Conservation (phyloP, 35 echinoderm and acorn worm genomes). For the Apostichopus parvimensis region DNA sequence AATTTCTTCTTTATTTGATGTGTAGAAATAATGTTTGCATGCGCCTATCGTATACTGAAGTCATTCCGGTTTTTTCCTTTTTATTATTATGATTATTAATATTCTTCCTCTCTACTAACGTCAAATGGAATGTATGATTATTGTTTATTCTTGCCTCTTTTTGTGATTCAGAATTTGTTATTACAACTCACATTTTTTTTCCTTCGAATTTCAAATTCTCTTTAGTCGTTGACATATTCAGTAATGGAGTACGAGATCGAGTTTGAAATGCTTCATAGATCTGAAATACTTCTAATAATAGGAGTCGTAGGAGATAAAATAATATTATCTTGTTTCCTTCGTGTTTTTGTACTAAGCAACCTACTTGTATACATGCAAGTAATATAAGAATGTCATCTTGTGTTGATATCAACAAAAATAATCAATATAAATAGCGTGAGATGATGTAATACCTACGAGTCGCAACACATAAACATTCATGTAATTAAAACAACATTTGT, state of each 20-base stretch:
- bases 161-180: not conserved
- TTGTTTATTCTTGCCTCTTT: constrained; percentile 10
- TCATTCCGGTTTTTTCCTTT: not conserved
- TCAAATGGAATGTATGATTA: not conserved
- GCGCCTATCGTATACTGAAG: constrained; percentile 15
- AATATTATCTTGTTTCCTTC: too few species aligned
- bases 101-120: not conserved
- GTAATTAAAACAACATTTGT: too few species aligned
- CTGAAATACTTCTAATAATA: too few species aligned
- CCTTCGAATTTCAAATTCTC: not conserved
- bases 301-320: too few species aligned
- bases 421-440: too few species aligned
- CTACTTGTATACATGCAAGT: too few species aligned
- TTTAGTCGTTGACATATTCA: constrained; percentile 1
- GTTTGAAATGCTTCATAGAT: too few species aligned
- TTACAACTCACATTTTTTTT: not conserved
- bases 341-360: too few species aligned
- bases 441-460: too few species aligned
- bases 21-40: constrained; percentile 13
- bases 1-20: constrained; percentile 13
- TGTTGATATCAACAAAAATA: too few species aligned
- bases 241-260: not conserved
- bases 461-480: too few species aligned
- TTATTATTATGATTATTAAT: not conserved
- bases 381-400: too few species aligned